Conservation (phyloP, 1,140 invertebrate species). For the Neuroterus valhalla region DNA sequence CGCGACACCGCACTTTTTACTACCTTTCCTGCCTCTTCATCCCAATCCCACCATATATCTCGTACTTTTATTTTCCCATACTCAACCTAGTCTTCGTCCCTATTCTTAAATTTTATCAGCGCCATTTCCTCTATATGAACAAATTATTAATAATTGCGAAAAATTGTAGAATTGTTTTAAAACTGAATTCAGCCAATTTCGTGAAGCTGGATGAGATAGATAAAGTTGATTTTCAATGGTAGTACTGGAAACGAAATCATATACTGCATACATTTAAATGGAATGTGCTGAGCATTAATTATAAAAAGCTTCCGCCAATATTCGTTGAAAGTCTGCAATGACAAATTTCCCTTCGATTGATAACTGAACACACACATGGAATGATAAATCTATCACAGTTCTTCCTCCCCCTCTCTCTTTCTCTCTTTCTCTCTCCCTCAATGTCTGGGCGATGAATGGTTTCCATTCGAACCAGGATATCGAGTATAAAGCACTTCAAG, state of each 20-base stretch:
- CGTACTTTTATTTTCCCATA: too few species aligned
- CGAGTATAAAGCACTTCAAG: constrained; percentile 20
- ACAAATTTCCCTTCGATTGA: constrained; percentile 35
- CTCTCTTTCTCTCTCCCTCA: constrained; percentile 4
- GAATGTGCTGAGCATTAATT: constrained; percentile 10
- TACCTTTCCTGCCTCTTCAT: too few species aligned
- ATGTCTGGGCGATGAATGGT: constrained; percentile 33
- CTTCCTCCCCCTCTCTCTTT: neutral
- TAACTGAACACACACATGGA: constrained; percentile 3
- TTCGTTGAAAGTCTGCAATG: neutral
- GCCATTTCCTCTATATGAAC: too few species aligned
- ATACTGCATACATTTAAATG: neutral
- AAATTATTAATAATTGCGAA: too few species aligned
- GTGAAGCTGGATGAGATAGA: neutral
- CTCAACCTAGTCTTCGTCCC: too few species aligned
- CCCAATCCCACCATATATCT: too few species aligned
- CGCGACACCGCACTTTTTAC: too few species aligned
- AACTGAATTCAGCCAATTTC: too few species aligned
- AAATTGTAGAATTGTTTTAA: too few species aligned
- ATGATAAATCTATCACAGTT: constrained; percentile 33
- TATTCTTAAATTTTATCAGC: too few species aligned
- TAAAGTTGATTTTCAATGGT: neutral
- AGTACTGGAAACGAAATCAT: neutral
- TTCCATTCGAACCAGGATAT: constrained; percentile 39
- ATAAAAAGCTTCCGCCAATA: neutral